Conservation (phyloP, 2,888 invertebrate species). For the Caenorhabditis becei region DNA sequence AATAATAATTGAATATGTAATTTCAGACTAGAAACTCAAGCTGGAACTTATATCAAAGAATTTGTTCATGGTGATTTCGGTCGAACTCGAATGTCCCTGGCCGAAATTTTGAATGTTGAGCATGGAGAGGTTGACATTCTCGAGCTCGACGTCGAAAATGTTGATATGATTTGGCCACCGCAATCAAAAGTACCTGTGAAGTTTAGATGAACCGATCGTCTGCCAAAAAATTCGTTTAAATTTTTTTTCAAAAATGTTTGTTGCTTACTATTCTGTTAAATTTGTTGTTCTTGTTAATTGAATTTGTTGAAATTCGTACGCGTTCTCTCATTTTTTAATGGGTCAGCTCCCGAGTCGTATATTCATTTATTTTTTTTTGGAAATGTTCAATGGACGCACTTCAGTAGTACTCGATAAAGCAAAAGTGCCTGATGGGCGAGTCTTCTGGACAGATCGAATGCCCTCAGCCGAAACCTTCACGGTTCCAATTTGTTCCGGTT, state of each 20-base stretch:
- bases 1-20: neutral
- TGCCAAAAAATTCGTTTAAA: too few species aligned
- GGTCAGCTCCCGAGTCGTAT: too few species aligned
- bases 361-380: constrained; percentile 10
- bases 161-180: constrained; percentile 88
- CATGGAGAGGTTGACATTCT: constrained; percentile 87
- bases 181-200: constrained; percentile 33
- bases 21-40: constrained; percentile 78
- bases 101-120: constrained; percentile 86
- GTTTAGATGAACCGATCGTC: too few species aligned
- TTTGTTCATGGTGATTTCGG: constrained; percentile 97
- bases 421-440: constrained; percentile 38
- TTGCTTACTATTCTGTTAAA: constrained; percentile 27
- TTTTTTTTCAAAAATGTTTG: constrained; percentile 26
- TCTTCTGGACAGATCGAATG: constrained; percentile 22
- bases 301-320: too few species aligned
- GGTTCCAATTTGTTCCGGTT: constrained; percentile 60
- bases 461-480: constrained; percentile 54
- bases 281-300: too few species aligned
- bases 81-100: constrained; percentile 87
- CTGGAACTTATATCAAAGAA: constrained; percentile 91
- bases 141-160: constrained; percentile 90
- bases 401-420: neutral
- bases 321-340: too few species aligned
- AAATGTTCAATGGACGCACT: neutral